Percentiles rank a stretch among this genome's conserved stretches.
Conservation (phyloP, 2,113 vertebrate species). For the Petrocephalus zakoni region DNA sequence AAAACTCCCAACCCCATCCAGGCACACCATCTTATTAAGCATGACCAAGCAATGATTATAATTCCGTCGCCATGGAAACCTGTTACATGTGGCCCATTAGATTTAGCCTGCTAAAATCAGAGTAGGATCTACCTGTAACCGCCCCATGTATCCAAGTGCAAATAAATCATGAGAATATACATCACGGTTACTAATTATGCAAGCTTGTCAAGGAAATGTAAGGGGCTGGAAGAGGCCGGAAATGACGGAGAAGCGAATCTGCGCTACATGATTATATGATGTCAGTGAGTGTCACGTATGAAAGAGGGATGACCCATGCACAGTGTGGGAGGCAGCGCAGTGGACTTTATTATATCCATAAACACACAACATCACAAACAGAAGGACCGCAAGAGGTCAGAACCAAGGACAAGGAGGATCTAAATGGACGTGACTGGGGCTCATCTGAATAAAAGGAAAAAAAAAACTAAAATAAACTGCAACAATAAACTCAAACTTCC, state of each 20-base stretch:
- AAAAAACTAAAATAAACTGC: too few species aligned
- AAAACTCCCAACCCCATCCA: conserved; percentile 50
- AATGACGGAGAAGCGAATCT: not conserved
- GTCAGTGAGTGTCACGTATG: not conserved
- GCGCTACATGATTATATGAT: not conserved
- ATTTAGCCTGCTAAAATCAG: conserved; percentile 78
- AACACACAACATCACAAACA: not conserved
- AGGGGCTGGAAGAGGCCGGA: not conserved
- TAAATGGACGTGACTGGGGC: too few species aligned
- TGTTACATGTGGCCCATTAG: conserved; percentile 79
- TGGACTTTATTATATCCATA: not conserved
- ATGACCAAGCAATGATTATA: conserved; percentile 73
- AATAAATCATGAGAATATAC: not conserved
- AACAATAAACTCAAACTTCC: not conserved
- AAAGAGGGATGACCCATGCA: not conserved
- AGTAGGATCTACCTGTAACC: conserved; percentile 8
- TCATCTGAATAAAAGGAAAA: too few species aligned
- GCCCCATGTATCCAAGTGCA: not conserved
- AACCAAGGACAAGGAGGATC: too few species aligned
- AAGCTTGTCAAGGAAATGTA: not conserved
- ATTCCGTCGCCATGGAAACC: conserved; percentile 95
- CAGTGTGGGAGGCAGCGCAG: not conserved
- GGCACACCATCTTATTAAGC: conserved; percentile 66
- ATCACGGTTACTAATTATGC: conserved; percentile 7
- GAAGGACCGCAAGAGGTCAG: too few species aligned